Base-by-base conservation (phyloP, 2,113 vertebrate species). In the Lepisosteus osseus region DNA sequence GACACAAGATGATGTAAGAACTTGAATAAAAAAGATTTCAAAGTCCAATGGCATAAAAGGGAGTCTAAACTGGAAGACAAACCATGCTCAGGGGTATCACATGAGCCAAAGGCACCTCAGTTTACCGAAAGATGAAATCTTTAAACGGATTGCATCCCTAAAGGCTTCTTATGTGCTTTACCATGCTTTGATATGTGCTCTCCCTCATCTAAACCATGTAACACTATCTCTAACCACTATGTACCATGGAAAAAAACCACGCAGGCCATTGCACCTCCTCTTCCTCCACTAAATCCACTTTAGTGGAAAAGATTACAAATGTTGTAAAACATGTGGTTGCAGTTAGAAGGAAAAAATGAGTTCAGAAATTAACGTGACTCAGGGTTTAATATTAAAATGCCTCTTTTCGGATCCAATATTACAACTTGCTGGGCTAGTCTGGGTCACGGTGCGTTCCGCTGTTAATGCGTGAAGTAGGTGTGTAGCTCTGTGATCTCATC, bases 281-380 rank as follows among this genome's bases (percentile, higher is more conserved):
- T 44, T 66, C 65, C 65, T 65, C 17, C 42, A 74, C 54, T 47
- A 13, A 17, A 73, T 61, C 65, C 73, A 65, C 68, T 70, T 74
- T 43, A 65, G 54, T 77, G 80, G 80, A 79, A 77, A 79, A 73
- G 51, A 76, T 79, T 70, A 77, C 57, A 64, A 72, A 15, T 67
- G 47, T 57, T 61, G 55, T 29, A 47, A 66, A 56, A 42, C 73
- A 76, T 75, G 70, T 78, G 79, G 76, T 72, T 82, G 70, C 63
- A 70, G 74, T 76, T 81, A 76, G 47, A 56, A 61, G 15, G 42
- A 54, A 42, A 43, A 72, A 76, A 75, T 70, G 65, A 43, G 67
- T 75, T 71, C 44, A 47, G 73, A 68, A 75, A 71, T 3, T 3
- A 40, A 77, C 61, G 14, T 45, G 41, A 29, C 70, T 57, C 41